A percentile compares a stretch with the other conserved stretches of the same genome.
phyloP scores from a whole-genome alignment of 2,797 vertebrate species.

The Ammospiza maritima region DNA sequence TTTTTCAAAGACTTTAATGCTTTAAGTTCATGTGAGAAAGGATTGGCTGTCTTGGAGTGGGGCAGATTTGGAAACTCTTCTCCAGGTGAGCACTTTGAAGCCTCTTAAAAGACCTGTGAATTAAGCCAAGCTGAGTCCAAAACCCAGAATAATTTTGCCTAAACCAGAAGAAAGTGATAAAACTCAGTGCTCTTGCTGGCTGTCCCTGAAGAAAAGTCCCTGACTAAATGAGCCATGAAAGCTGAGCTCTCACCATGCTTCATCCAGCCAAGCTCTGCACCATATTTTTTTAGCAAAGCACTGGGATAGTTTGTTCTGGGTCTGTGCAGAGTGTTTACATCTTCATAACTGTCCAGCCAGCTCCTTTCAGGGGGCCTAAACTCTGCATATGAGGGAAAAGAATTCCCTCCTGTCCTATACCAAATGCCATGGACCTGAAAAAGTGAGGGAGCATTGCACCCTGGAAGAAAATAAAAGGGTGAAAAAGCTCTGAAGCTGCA shows the following conservation, averaged over 20 bases:
- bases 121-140: not conserved
- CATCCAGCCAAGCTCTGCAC: constrained; percentile 15
- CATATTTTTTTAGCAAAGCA: constrained; percentile 8
- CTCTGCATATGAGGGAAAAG: not conserved
- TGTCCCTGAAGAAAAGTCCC: constrained; percentile 31
- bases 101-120: not conserved
- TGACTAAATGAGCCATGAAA: constrained; percentile 42
- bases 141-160: not conserved
- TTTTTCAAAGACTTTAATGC: not conserved
- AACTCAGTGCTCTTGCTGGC: constrained; percentile 2
- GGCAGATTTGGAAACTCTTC: constrained; percentile 2
- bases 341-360: constrained; percentile 34
- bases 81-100: constrained; percentile 8
- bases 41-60: not conserved
- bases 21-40: not conserved
- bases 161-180: not conserved
- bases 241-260: not conserved
- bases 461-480: not conserved
- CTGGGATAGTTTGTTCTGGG: not conserved
- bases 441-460: not conserved
- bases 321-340: not conserved
- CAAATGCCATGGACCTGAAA: not conserved
- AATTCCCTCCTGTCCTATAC: not conserved
- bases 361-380: not conserved
- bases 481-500: not conserved